Conservation (phyloP, 2,888 invertebrate genomes). For the Germaria angustata region DNA sequence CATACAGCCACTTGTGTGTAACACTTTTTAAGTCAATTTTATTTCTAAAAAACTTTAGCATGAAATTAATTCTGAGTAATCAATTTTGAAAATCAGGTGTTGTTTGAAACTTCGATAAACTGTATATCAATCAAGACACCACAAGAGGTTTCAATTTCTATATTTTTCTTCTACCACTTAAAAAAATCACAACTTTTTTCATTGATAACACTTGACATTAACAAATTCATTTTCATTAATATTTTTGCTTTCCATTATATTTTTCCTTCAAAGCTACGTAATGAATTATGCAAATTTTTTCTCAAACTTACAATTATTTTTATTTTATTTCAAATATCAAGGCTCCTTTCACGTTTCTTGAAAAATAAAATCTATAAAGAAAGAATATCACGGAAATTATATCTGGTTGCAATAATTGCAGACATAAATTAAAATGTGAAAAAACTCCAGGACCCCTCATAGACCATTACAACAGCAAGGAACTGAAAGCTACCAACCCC, state of each 20-base stretch:
- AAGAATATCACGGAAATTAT: conserved; percentile 64
- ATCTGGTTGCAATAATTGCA: conserved; percentile 75
- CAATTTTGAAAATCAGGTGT: neutral
- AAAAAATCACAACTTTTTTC: neutral
- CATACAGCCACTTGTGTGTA: neutral
- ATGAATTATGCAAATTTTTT: conserved; percentile 73
- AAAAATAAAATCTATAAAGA: conserved; percentile 53
- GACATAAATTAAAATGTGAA: conserved; percentile 61
- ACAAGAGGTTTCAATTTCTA: neutral
- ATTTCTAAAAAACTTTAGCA: neutral
- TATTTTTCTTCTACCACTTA: neutral
- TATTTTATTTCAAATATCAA: conserved; percentile 60
- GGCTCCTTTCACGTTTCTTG: conserved; percentile 48
- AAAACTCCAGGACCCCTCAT: conserved; percentile 49
- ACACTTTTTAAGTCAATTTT: neutral
- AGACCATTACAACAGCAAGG: neutral
- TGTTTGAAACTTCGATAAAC: neutral
- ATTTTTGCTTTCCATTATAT: conserved; percentile 34
- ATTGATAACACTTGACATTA: conserved; percentile 60
- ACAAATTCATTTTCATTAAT: conserved; percentile 64
- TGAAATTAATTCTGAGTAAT: too few species aligned
- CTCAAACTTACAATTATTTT: conserved; percentile 60
- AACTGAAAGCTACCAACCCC: conserved; percentile 26
- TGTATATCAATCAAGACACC: too few species aligned
- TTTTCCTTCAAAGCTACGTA: conserved; percentile 28